phyloP scores from a whole-genome alignment of 2,113 vertebrate species.

The Tenrec ecaudatus region DNA sequence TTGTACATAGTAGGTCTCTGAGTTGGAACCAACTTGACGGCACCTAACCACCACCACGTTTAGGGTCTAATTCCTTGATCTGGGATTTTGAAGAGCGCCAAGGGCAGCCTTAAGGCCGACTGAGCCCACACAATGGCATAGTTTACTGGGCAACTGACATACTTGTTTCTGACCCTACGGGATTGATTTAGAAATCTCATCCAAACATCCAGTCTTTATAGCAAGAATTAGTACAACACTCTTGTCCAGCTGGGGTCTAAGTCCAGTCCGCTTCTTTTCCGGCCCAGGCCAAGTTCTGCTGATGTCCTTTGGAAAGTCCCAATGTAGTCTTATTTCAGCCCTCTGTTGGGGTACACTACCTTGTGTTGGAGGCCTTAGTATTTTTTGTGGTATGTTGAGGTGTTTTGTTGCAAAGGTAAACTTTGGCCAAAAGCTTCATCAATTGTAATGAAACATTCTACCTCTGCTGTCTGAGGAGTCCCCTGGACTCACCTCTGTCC shows the following conservation, averaged over 20 bases:
- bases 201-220: neutral
- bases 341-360: neutral
- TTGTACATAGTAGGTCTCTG: neutral
- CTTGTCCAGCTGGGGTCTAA: neutral
- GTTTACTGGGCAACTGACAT: conserved; percentile 19
- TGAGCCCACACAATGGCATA: conserved; percentile 14
- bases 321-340: neutral
- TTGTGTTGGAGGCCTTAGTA: neutral
- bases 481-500: neutral
- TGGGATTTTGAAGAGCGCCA: conserved; percentile 16
- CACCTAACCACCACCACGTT: neutral
- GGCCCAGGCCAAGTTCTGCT: conserved; percentile 18
- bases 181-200: neutral
- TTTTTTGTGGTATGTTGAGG: neutral
- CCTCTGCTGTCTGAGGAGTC: neutral
- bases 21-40: neutral
- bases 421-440: conserved; percentile 30
- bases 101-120: neutral
- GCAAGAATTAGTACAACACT: conserved; percentile 31
- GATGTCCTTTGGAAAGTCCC: conserved; percentile 14
- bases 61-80: conserved; percentile 29
- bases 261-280: conserved; percentile 14
- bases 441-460: neutral
- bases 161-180: neutral
- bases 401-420: neutral